A percentile compares a stretch with the other conserved stretches of the same genome.
Evolutionary conservation across 2,113 vertebrate species (phyloP).

Genomic region (Callopanchax toddi): DNA sequence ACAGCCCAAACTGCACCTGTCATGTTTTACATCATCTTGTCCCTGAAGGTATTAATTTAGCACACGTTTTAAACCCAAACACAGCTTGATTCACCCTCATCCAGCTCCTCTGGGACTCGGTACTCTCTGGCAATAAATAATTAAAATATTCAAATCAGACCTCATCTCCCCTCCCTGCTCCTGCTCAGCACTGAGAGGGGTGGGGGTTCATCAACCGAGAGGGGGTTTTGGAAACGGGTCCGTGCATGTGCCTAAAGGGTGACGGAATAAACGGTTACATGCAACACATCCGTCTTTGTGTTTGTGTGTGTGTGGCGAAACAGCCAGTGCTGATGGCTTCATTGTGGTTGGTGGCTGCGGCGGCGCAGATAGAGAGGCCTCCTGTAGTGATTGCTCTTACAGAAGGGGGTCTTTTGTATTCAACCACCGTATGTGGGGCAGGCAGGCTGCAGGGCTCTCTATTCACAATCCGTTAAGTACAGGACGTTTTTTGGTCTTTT

Average conservation of each 20-base stretch:
- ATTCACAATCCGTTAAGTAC: constrained; percentile 73
- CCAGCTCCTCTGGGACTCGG: constrained; percentile 38
- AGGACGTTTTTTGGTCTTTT: constrained; percentile 61
- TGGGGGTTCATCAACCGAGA: constrained; percentile 60
- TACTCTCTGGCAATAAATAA: constrained; percentile 63
- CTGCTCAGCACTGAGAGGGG: constrained; percentile 37
- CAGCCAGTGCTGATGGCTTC: constrained; percentile 53
- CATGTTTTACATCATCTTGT: not conserved
- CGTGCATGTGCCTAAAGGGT: constrained; percentile 15
- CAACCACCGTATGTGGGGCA: constrained; percentile 68
- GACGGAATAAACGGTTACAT: constrained; percentile 33
- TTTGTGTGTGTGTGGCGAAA: constrained; percentile 19
- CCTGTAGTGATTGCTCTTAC: constrained; percentile 61
- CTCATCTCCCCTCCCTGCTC: constrained; percentile 53
- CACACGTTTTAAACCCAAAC: constrained; percentile 30
- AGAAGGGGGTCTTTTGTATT: constrained; percentile 74
- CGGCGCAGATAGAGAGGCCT: constrained; percentile 64
- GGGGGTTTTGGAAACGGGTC: constrained; percentile 18
- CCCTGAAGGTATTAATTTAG: constrained; percentile 2
- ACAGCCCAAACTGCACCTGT: not conserved
- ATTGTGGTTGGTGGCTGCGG: constrained; percentile 58
- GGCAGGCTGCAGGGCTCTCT: constrained; percentile 57
- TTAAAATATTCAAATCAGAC: constrained; percentile 75
- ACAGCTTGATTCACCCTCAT: constrained; percentile 13
- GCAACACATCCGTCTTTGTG: constrained; percentile 43